phyloP scores from a whole-genome alignment of 2,888 invertebrate species.

The Galeopsomyia nigrocyanea region DNA sequence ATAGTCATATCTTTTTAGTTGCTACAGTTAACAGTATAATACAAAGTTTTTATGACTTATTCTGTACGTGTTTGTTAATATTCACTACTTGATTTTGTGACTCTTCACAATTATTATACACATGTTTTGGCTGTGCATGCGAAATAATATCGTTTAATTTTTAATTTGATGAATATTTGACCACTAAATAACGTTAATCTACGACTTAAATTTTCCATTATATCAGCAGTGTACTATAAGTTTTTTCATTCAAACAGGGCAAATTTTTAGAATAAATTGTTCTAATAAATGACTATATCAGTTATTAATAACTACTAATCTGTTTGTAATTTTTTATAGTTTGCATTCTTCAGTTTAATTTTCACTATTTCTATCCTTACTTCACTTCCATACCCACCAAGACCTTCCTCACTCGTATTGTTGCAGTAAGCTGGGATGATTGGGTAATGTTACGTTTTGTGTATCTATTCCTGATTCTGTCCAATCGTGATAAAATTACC shows the following conservation, averaged over 20 bases:
- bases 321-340: constrained; percentile 27
- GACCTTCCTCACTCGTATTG: constrained; percentile 55
- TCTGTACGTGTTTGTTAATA: constrained; percentile 12
- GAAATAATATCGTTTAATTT: constrained; percentile 15
- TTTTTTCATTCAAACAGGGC: neutral
- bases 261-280: constrained; percentile 17
- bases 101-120: constrained; percentile 1
- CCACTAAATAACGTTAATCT: neutral
- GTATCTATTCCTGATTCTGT: constrained; percentile 51
- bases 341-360: constrained; percentile 22
- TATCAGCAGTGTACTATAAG: neutral
- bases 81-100: too few relatives aligned
- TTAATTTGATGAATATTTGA: neutral
- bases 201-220: too few relatives aligned
- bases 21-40: too few relatives aligned
- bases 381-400: constrained; percentile 33
- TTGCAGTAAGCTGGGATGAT: constrained; percentile 64
- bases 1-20: constrained; percentile 28
- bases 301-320: constrained; percentile 18
- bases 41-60: too few relatives aligned
- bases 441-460: constrained; percentile 64
- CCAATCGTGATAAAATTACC: constrained; percentile 50
- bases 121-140: constrained; percentile 45
- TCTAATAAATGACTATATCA: constrained; percentile 5
- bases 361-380: constrained; percentile 25